Evolutionary conservation across 1,140 invertebrate species (phyloP), one percentile per base, ranked within the genome.

Genomic region (Pantala flavescens): DNA sequence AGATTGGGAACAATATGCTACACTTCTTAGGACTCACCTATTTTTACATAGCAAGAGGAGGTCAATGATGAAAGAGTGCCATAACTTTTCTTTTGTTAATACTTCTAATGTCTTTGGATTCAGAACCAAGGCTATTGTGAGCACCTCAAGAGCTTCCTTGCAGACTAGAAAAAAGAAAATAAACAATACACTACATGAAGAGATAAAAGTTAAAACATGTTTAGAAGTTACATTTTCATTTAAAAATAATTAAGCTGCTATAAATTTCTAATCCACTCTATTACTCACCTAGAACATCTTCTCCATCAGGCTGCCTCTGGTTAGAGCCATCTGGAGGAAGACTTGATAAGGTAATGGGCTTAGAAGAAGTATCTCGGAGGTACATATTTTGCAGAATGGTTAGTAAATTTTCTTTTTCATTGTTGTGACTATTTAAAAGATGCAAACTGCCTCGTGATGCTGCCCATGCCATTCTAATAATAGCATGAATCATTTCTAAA

Each of bases 81-180:
- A 92, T 83, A 90, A 89, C 74, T 89, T 86, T 77, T 96, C 92
- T 77, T 87, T 87, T 75, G 86, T 85, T 0, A 94, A 81, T 19
- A 86, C 86, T 75, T 96, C 92, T 71, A 97, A 83, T 73, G 90
- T 90, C 71, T 88, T 87, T 9, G 93, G 93, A 83, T 94, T 94
- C 11, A 98, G 83, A 28, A 94, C 90, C 79, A 97, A 87, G 77
- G 91, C 91, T 74, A 96, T 88, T n/a, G 94, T 95, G 71, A 98
- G 84, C 28, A 96, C 90, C 85, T 98, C 96, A 78, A 98, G 84
- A 24, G 94, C 93, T 84, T 98, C 96, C 79, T 93, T 92, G 80
- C 95, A 96, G 77, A 98, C 90, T 80, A 85, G 77, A 79, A 84
- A 77, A 80, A 55, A 75, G 77, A 78, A 76, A 78, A 74, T 3